Conservation (phyloP, 2,113 vertebrate genomes). For the Stegastes partitus region DNA sequence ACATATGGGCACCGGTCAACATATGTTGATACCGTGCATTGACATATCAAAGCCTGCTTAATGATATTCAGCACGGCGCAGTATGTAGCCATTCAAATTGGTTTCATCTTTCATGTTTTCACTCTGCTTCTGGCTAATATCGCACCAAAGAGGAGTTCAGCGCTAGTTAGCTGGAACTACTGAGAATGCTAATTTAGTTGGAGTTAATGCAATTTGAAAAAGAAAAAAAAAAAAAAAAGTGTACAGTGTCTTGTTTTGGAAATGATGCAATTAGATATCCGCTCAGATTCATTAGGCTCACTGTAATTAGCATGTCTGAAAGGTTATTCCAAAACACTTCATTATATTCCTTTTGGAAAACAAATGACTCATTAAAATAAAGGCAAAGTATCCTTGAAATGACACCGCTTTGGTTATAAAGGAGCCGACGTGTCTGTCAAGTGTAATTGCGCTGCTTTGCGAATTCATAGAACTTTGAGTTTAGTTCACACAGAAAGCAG, state of each 20-base stretch:
- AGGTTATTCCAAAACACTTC: slow-evolving; percentile 41
- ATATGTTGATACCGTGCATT: neutral
- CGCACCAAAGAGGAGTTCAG: slow-evolving; percentile 17
- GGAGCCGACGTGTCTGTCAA: slow-evolving; percentile 1
- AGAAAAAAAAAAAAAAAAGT: neutral
- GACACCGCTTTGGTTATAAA: slow-evolving; percentile 16
- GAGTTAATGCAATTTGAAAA: neutral
- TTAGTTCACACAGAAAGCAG: neutral
- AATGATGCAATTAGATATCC: slow-evolving; percentile 16
- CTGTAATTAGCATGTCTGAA: slow-evolving; percentile 39
- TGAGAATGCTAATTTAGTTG: slow-evolving; percentile 8
- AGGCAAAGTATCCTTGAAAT: slow-evolving; percentile 47
- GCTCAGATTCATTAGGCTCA: slow-evolving; percentile 17
- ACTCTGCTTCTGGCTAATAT: slow-evolving; percentile 18
- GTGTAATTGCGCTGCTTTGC: slow-evolving; percentile 37
- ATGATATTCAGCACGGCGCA: neutral
- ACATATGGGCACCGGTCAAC: slow-evolving; percentile 2
- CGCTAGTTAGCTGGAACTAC: neutral
- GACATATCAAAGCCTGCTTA: slow-evolving; percentile 23
- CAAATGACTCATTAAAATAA: slow-evolving; percentile 36
- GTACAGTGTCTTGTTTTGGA: slow-evolving; percentile 9
- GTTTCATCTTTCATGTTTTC: slow-evolving; percentile 28
- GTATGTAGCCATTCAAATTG: neutral
- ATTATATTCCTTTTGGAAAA: slow-evolving; percentile 45
- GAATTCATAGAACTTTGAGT: slow-evolving; percentile 48